Evolutionary conservation across 2,113 vertebrate species (phyloP), one percentile per base, ranked within the genome.

Genomic region (Centropristis striata): DNA sequence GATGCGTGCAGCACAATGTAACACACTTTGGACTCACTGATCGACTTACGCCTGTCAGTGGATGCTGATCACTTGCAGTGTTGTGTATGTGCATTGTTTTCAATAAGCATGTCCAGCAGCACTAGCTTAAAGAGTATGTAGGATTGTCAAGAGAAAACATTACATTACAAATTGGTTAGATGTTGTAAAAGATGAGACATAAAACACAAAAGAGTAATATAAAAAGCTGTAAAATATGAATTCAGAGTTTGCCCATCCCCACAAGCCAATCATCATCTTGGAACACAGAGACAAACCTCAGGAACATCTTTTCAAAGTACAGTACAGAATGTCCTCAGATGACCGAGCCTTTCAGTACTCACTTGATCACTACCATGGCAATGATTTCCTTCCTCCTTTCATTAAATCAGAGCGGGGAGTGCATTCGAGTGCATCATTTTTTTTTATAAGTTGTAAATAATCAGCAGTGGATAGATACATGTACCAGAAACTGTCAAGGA

Each of bases 311-410:
- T 76, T 59, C 55, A 79, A 28, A 81, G 57, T 50, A 69, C 36
- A 84, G 42, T 13, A 58, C 77, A 75, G 8, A 3, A 15, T 86
- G 88, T 91, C 88, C 88, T 83, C 71, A 64, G 72, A 76, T 89
- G 85, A 86, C 85, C 59, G 32, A 65, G 67, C 21, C 82, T 83
- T 63, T 86, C 44, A 41, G 50, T 61, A 20, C 71, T 75, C 73
- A 36, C 72, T 73, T 44, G 25, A 60, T 77, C 42, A 54, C 70
- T 54, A 25, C 46, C 51, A 61, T 44, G 42, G 75, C 4, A 18
- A 84, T 78, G 9, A 66, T 76, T 86, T 84, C 69, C 78, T 85
- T 87, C 82, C 81, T 86, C 51, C 42, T 81, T 76, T 89, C 75
- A 87, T 82, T 82, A 61, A 78, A 61, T 69, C 71, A 55, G 58